These are phyloP conservation scores for Trichoplax adhaerens DNA, from an alignment of 37 sponge, comb jelly and placozoan species.

Conservation along the genomic window DNA sequence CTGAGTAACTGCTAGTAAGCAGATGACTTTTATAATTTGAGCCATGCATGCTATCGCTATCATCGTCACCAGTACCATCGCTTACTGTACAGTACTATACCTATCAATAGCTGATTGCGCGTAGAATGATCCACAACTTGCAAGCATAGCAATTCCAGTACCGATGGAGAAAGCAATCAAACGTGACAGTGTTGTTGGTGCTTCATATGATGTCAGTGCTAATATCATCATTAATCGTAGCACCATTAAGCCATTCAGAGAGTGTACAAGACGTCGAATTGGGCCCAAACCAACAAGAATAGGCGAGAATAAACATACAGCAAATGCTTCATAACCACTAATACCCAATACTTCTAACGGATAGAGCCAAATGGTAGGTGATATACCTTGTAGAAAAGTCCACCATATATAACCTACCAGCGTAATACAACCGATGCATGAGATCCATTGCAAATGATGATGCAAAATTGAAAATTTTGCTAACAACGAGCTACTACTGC, in stretches of 20 bases:
- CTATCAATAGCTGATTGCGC: conserved; percentile 30
- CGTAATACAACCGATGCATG: neutral
- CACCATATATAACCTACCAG: conserved; percentile 40
- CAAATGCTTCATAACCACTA: conserved; percentile 24
- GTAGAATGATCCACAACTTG: conserved; percentile 14
- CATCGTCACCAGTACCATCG: no score
- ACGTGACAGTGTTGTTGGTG: no score
- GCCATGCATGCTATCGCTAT: no score
- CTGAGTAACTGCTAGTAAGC: no score
- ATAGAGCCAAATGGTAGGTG: conserved; percentile 39
- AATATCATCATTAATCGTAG: conserved; percentile 15
- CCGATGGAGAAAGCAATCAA: no score
- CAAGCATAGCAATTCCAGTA: conserved; percentile 10
- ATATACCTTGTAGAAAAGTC: conserved; percentile 27
- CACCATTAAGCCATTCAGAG: conserved; percentile 23
- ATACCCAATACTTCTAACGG: conserved; percentile 10
- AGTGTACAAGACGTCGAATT: conserved; percentile 5
- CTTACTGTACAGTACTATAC: neutral
- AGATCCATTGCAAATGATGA: no score
- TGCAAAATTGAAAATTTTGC: no score
- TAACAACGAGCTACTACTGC: no score
- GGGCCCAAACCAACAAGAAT: conserved; percentile 14
- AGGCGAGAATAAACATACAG: conserved; percentile 30
- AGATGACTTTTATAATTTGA: no score
- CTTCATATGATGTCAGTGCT: conserved; percentile 29